Evolutionary conservation across 2,797 vertebrate genomes (phyloP).

Genomic region (Smutsia gigantea): DNA sequence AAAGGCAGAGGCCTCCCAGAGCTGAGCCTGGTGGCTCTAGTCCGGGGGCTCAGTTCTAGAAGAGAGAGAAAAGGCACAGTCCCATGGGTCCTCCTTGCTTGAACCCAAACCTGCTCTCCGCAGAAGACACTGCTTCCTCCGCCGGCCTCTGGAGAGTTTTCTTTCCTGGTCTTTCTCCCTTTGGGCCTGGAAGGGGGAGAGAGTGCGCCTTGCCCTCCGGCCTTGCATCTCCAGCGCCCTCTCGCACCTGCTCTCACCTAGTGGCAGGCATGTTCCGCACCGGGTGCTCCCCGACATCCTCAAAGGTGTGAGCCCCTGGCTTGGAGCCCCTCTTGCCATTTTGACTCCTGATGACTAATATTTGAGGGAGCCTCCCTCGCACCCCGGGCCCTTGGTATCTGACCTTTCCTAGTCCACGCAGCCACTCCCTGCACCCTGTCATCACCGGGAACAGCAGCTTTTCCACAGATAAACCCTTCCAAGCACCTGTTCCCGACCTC

Average conservation of each 20-base stretch:
- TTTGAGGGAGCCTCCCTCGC: too few species aligned
- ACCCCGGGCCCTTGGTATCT: neutral
- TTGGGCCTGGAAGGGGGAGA: neutral
- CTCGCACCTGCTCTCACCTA: neutral
- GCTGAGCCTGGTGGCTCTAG: too few species aligned
- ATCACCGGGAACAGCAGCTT: neutral
- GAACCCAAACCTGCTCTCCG: neutral
- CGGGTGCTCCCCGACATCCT: neutral
- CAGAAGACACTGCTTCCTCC: neutral
- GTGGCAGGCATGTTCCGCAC: neutral
- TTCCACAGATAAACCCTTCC: neutral
- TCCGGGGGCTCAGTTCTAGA: neutral
- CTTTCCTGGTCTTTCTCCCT: too few species aligned
- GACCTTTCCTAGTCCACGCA: neutral
- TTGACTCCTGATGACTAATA: neutral
- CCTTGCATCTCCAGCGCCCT: neutral
- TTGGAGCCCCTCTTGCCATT: rapidly evolving
- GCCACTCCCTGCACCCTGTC: neutral
- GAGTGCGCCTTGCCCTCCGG: neutral
- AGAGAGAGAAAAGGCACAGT: neutral
- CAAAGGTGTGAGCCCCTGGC: neutral
- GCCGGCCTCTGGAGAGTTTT: neutral
- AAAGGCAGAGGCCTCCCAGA: neutral
- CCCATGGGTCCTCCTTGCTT: neutral
- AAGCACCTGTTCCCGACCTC: neutral